These are phyloP conservation scores for Margaritifera margaritifera DNA, from an alignment of 2,888 invertebrate species.

Conservation along the genomic window DNA sequence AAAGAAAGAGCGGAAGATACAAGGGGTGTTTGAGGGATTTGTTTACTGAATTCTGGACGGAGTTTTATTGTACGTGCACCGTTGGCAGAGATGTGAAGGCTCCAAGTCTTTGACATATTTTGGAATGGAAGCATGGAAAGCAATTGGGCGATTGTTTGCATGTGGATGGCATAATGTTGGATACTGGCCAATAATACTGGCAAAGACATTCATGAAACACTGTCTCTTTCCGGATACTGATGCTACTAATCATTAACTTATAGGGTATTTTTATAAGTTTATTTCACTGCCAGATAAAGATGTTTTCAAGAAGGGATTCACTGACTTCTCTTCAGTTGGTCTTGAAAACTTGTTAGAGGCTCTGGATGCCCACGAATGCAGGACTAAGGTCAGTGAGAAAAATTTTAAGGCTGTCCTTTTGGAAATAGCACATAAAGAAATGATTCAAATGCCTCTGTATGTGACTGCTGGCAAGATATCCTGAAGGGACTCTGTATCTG, in stretches of 20 bases:
- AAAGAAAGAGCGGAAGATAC: too few relatives aligned
- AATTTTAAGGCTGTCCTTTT: neutral
- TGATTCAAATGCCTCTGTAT: neutral
- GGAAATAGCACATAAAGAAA: neutral
- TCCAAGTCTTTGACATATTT: neutral
- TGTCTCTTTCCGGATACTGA: neutral
- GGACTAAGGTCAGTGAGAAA: neutral
- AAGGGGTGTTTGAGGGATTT: too few relatives aligned
- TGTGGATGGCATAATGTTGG: neutral
- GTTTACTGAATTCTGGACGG: too few relatives aligned
- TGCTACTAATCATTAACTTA: neutral
- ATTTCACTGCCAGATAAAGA: neutral
- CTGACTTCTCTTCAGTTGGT: neutral
- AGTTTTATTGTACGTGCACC: too few relatives aligned
- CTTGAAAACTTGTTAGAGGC: neutral
- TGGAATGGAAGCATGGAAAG: neutral
- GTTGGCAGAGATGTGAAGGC: neutral
- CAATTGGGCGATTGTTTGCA: neutral
- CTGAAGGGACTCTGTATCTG: too few relatives aligned
- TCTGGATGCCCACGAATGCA: neutral
- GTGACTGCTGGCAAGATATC: neutral
- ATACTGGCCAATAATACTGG: slow-evolving; percentile 1
- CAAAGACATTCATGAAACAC: neutral
- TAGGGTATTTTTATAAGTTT: neutral
- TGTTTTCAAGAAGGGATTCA: neutral